Evolutionary conservation across 2,888 invertebrate species (phyloP).

Genomic region (Heliothis peltigera): DNA sequence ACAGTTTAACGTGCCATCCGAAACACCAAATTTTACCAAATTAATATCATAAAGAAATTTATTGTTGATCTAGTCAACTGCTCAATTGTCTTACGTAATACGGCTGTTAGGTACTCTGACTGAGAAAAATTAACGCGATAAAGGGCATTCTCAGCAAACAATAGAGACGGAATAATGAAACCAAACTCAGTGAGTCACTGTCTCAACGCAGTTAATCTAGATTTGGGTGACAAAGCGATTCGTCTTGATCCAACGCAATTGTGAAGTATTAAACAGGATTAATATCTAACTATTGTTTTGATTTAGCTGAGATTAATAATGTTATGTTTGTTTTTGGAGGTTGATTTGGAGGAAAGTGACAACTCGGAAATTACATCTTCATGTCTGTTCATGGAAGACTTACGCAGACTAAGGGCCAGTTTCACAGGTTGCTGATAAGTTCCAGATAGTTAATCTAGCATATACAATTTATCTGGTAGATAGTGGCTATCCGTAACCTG

Average conservation of each 20-base stretch:
- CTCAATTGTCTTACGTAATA: slow-evolving; percentile 14
- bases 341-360: no score
- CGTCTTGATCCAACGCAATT: slow-evolving; percentile 64
- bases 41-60: no score
- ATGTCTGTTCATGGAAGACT: no score
- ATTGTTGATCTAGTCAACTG: no score
- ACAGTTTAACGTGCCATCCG: no score
- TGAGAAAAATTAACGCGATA: slow-evolving; percentile 49
- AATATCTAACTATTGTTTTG: slow-evolving; percentile 57
- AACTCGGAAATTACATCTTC: no score
- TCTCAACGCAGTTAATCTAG: slow-evolving; percentile 62
- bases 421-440: no score
- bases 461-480: no score
- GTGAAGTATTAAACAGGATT: slow-evolving; percentile 61
- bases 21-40: no score
- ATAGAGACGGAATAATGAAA: slow-evolving; percentile 55
- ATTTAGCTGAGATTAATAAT: slow-evolving; percentile 34
- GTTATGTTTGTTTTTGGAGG: not conserved
- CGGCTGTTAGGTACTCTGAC: slow-evolving; percentile 28
- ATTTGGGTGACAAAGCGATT: slow-evolving; percentile 63
- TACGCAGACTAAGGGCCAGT: no score
- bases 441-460: no score
- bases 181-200: slow-evolving; percentile 52
- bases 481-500: no score
- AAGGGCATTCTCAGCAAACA: slow-evolving; percentile 52